Evolutionary conservation across 2,888 invertebrate genomes (phyloP).

Genomic region (Drosophila longiperda): DNA sequence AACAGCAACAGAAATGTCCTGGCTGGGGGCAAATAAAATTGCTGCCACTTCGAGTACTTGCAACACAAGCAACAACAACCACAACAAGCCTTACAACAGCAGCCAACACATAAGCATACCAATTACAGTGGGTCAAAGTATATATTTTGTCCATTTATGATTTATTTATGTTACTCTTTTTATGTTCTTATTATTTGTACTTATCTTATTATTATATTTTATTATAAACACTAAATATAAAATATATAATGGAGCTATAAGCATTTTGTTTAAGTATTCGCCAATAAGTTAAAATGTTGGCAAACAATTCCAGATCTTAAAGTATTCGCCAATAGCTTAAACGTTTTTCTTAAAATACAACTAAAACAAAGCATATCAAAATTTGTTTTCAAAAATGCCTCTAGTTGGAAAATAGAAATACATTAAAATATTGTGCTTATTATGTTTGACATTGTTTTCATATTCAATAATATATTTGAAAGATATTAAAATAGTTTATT

Average conservation of each 20-base stretch:
- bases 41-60: slow-evolving; percentile 7
- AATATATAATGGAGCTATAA: not conserved
- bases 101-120: slow-evolving; percentile 33
- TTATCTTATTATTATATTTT: not conserved
- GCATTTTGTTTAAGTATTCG: not conserved
- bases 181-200: not conserved
- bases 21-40: slow-evolving; percentile 14
- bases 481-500: not conserved
- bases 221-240: not conserved
- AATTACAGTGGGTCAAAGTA: slow-evolving; percentile 13
- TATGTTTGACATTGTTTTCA: not conserved
- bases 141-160: not conserved
- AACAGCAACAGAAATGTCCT: slow-evolving; percentile 8
- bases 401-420: not conserved
- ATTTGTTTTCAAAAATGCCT: too few species aligned
- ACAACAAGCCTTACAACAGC: slow-evolving; percentile 22
- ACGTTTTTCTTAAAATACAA: not conserved
- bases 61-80: slow-evolving; percentile 19
- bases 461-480: not conserved
- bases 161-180: not conserved
- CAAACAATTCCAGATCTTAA: not conserved
- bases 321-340: not conserved
- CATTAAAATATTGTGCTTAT: not conserved
- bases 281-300: not conserved
- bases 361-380: too few species aligned